Evolutionary conservation across 2,797 vertebrate genomes (phyloP), one percentile per base, ranked within the genome.

Genomic region (Tachyglossus aculeatus): DNA sequence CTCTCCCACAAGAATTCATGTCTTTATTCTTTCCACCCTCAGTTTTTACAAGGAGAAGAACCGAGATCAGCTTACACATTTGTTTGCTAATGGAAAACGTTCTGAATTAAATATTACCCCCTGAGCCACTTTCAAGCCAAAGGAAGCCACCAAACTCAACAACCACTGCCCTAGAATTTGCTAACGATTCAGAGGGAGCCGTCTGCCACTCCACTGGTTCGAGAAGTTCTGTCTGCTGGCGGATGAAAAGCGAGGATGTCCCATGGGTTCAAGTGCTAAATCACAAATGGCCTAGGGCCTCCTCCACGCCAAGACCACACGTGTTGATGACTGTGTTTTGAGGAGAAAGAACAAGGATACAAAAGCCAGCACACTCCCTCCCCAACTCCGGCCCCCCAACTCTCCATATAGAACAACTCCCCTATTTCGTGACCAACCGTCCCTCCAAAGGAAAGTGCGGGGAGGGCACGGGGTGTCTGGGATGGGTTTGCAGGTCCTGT

Each of bases 21-120:
- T 4, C 27, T 89, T 89, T 90, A 86, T 82, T 63, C 66, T 74
- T 87, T 83, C 60, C 90, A 87, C 84, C 65, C 18, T 76, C 63
- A 71, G 36, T 88, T 91, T 91, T 88, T 90, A 91, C 88, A 90
- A 52, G 76, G 31, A 85, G 24, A 76, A 77, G 59, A 81, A 45
- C 47, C 77, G 74, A 76, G 77, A 72, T 50, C 72, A 59, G 72
- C 62, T 75, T 63, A 61, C 70, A 77, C 25, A 12, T 33, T 3
- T 61, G 51, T 18, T 8, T 45, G 41, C 37, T n/a, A 22, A 24
- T 47, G 34, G 38, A 43, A 45, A 55, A 21, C 9, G 18, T 54
- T 69, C 25, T 53, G 45, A 33, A 67, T 77, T 38, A 71, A 82
- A 74, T 27, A 65, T 48, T 50, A 33, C 77, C 45, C 52, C 62